Percentiles rank a stretch among this genome's conserved stretches.
Evolutionary conservation across 92 coral and sea anemone genomes (phyloP).

Genomic region (Diadumene lineata): DNA sequence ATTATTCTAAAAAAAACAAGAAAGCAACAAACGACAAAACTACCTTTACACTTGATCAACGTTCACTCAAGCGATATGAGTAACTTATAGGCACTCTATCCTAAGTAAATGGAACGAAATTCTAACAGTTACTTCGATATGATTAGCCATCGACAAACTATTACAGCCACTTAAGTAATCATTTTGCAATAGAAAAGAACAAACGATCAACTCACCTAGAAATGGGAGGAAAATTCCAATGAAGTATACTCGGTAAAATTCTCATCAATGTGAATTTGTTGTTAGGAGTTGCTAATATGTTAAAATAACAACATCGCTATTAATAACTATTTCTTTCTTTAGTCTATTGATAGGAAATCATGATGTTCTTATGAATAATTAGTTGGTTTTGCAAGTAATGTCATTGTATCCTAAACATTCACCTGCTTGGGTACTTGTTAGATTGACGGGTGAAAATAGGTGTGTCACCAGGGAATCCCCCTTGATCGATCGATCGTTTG

Average conservation of each 20-base stretch:
- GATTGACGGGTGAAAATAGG: neutral
- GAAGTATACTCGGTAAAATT: neutral
- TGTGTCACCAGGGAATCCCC: slow-evolving; percentile 25
- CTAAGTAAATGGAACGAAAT: neutral
- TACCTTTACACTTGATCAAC: too few species aligned
- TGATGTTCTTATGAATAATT: slow-evolving; percentile 9
- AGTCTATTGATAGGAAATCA: neutral
- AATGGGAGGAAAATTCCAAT: neutral
- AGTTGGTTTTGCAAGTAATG: slow-evolving; percentile 4
- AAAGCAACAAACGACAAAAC: too few species aligned
- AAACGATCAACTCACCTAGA: slow-evolving; percentile 6
- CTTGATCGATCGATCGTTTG: neutral
- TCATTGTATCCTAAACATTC: slow-evolving; percentile 4
- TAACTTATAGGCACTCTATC: too few species aligned
- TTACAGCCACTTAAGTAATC: slow-evolving; percentile 11
- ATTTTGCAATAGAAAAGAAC: neutral
- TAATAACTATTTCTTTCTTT: neutral
- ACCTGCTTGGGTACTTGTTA: slow-evolving; percentile 15
- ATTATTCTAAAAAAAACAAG: too few species aligned
- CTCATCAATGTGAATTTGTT: neutral
- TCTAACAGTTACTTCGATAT: neutral
- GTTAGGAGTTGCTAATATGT: too few species aligned
- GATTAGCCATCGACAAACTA: neutral
- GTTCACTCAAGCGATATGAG: too few species aligned
- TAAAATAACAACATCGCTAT: neutral